These are phyloP conservation scores for Anolis carolinensis DNA, from an alignment of 2,113 vertebrate species.

Conservation along the genomic window DNA sequence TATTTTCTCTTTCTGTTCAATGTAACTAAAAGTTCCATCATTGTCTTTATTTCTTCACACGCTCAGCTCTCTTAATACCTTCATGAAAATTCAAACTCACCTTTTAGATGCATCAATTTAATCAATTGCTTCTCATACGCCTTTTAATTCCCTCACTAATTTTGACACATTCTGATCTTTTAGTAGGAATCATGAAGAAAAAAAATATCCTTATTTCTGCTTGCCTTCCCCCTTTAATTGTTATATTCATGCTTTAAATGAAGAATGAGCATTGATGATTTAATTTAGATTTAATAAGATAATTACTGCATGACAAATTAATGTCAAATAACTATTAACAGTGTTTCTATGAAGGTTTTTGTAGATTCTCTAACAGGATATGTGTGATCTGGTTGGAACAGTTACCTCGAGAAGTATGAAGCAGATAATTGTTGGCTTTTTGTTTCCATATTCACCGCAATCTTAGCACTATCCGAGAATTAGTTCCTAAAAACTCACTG, in stretches of 20 bases:
- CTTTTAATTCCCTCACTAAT: not conserved
- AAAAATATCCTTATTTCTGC: constrained; percentile 41
- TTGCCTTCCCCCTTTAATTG: constrained; percentile 59
- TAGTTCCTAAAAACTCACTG: constrained; percentile 8
- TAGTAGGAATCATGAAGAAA: constrained; percentile 45
- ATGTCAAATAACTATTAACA: constrained; percentile 72
- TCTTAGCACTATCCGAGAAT: constrained; percentile 46
- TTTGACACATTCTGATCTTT: constrained; percentile 45
- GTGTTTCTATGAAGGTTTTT: constrained; percentile 59
- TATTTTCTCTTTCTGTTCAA: not conserved
- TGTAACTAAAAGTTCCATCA: not conserved
- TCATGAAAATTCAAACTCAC: constrained; percentile 4
- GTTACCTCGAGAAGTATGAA: constrained; percentile 53
- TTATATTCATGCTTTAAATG: constrained; percentile 71
- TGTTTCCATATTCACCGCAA: constrained; percentile 59
- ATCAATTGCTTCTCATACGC: not conserved
- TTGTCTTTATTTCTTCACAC: not conserved
- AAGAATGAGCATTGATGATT: constrained; percentile 69
- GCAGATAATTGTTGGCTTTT: constrained; percentile 50
- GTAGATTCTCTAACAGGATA: constrained; percentile 67
- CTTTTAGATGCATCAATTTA: constrained; percentile 12
- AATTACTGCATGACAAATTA: constrained; percentile 75
- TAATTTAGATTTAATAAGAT: constrained; percentile 80
- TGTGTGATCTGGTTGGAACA: constrained; percentile 63
- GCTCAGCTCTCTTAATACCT: not conserved